Base-by-base conservation (phyloP, 2,888 invertebrate genomes). In the Hypolimnas misippus region DNA sequence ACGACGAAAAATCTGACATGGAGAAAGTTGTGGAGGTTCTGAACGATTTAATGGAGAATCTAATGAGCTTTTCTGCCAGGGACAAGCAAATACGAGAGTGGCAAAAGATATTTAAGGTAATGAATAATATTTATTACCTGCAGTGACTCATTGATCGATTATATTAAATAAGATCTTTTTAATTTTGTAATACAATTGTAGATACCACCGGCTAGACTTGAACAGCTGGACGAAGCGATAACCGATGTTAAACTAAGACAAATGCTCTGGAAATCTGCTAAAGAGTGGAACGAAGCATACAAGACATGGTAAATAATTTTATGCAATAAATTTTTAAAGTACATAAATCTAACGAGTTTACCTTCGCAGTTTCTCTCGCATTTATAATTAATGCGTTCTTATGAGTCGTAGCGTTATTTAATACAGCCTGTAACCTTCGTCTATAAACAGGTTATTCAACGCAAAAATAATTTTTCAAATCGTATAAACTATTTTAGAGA, bases 61-160 rank as follows among this genome's bases (percentile, higher is more conserved):
- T 98, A 19, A 84, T 86, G 12, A 93, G 86, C 0, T 95, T 96
- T 66, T 93, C 95, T 56, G 92, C 93, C n/a, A 90, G 93, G 62
- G 96, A 97, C 0, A 94, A 93, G 58, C 95, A 96, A 75, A 97
- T 95, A 78, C 94, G 96, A 68, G 93, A 94, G 0, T 96, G 96
- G 89, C 98, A 98, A 83, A 97, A 96, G 80, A 94, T 96, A 77
- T 97, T 98, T 76, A 95, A 96, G 92, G 96, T 96, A 63, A 44
- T 54, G 19, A 29, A 12, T 25, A 25, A 25, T 25, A 25, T 25
- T 25, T 2, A 25, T 3, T 25, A 3, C 5, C 25, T 5, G 25
- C 5, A 25, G 25, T 3, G 5, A 25, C 25, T 25, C 25, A 25
- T 25, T 25, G 25, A 2, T 25, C 5, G 25, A 33, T 35, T 21